A percentile compares a stretch with the other conserved stretches of the same genome.
Conservation (phyloP, 30 jellyfish, hydroid and myxozoan genomes). For the Rhopilema esculentum region DNA sequence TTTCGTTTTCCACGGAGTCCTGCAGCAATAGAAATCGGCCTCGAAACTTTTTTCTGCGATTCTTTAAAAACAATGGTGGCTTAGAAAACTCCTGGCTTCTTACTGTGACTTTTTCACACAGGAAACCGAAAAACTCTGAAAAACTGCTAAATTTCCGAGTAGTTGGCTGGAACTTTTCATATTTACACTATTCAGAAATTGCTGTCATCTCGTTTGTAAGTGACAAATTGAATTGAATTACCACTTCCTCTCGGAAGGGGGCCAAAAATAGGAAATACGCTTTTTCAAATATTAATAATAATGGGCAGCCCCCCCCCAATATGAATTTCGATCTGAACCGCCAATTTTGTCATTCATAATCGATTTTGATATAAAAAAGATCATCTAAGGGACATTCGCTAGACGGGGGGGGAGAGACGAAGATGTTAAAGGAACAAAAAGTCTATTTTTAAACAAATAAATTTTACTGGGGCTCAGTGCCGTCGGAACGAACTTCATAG, state of each 20-base stretch:
- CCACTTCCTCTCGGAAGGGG: neutral
- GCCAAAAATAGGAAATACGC: neutral
- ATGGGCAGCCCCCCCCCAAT: no score
- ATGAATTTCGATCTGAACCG: no score
- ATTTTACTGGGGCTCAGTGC: no score
- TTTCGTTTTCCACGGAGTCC: neutral
- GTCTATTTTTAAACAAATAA: no score
- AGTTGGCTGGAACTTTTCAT: neutral
- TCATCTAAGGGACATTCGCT: no score
- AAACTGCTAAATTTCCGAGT: neutral
- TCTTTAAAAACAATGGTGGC: neutral
- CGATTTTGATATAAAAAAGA: no score
- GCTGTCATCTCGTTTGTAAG: neutral
- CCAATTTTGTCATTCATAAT: no score
- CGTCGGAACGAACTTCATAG: no score
- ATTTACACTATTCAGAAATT: neutral
- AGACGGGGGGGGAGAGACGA: no score
- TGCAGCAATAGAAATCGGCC: neutral
- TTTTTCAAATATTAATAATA: no score
- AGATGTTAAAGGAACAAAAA: no score
- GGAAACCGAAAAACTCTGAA: neutral
- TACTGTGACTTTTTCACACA: neutral
- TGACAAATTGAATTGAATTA: neutral
- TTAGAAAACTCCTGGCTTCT: neutral
- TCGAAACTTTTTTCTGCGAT: neutral